Evolutionary conservation across 1,140 invertebrate species (phyloP).

Genomic region (Lanistes nyassanus): DNA sequence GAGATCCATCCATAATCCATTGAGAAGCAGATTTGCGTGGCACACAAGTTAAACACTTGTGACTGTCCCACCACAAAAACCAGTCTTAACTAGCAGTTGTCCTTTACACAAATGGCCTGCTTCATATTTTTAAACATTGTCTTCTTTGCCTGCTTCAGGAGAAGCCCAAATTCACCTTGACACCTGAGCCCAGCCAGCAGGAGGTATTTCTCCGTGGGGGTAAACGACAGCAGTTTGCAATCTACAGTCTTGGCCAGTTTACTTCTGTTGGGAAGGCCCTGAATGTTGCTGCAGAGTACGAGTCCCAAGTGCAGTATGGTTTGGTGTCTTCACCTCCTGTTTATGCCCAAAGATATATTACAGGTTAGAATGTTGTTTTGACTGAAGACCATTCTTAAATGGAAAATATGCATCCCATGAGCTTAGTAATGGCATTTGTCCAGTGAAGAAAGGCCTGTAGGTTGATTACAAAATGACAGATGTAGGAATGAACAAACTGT

Average conservation of each 20-base stretch:
- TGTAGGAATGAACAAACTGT: too few relatives aligned
- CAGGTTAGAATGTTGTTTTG: conserved; percentile 73
- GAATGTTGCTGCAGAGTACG: conserved; percentile 75
- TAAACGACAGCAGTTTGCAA: conserved; percentile 69
- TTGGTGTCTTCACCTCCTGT: conserved; percentile 76
- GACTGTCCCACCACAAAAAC: too few relatives aligned
- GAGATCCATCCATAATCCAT: too few relatives aligned
- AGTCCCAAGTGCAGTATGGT: conserved; percentile 65
- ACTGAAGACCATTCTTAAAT: too few relatives aligned
- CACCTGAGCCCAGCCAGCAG: conserved; percentile 68
- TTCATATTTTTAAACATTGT: not conserved
- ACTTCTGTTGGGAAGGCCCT: conserved; percentile 58
- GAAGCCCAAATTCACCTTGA: conserved; percentile 31
- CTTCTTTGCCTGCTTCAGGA: conserved; percentile 14
- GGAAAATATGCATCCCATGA: too few relatives aligned
- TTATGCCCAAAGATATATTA: conserved; percentile 83
- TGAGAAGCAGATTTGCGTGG: too few relatives aligned
- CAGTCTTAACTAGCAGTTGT: too few relatives aligned
- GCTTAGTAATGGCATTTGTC: too few relatives aligned
- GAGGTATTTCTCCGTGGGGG: conserved; percentile 67
- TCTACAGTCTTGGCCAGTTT: conserved; percentile 53
- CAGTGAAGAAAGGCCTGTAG: too few relatives aligned
- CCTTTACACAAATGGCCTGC: too few relatives aligned
- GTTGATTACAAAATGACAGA: too few relatives aligned
- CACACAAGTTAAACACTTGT: too few relatives aligned